phyloP scores from a whole-genome alignment of 2,888 invertebrate genomes.

The Apeira syringaria region DNA sequence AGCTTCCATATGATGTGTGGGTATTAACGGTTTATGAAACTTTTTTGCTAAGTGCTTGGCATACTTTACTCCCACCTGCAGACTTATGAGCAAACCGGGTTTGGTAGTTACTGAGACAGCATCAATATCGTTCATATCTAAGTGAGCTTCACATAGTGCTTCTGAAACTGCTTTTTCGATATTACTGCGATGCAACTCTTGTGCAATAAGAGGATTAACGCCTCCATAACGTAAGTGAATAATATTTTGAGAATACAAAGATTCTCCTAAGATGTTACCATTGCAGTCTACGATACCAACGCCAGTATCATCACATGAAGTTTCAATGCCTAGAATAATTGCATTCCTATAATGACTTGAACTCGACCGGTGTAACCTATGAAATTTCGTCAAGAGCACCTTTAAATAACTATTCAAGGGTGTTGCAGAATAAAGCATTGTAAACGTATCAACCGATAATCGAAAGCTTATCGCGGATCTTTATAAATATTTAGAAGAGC shows the following conservation, averaged over 20 bases:
- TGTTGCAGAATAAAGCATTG: no score
- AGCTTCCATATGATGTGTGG: constrained; percentile 99
- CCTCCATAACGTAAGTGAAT: constrained; percentile 91
- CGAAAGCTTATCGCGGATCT: no score
- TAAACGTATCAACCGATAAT: no score
- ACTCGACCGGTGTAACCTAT: neutral
- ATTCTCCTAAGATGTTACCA: constrained; percentile 91
- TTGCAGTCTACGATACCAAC: constrained; percentile 91
- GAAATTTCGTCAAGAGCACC: no score
- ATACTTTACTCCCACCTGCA: constrained; percentile 92
- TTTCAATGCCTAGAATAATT: constrained; percentile 94
- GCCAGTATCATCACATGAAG: constrained; percentile 98
- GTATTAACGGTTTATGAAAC: constrained; percentile 92
- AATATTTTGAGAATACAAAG: constrained; percentile 90
- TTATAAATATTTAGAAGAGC: no score
- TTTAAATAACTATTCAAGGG: no score
- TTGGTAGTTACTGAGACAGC: constrained; percentile 96
- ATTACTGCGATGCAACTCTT: constrained; percentile 90
- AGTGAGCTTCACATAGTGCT: constrained; percentile 85
- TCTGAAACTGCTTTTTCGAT: constrained; percentile 89
- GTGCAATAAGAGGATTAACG: constrained; percentile 94
- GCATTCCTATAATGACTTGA: constrained; percentile 7
- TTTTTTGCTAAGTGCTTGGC: constrained; percentile 89
- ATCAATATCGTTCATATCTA: constrained; percentile 87
- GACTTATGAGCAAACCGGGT: constrained; percentile 92